phyloP scores from a whole-genome alignment of 2,888 invertebrate species.

The Patella caerulea region DNA sequence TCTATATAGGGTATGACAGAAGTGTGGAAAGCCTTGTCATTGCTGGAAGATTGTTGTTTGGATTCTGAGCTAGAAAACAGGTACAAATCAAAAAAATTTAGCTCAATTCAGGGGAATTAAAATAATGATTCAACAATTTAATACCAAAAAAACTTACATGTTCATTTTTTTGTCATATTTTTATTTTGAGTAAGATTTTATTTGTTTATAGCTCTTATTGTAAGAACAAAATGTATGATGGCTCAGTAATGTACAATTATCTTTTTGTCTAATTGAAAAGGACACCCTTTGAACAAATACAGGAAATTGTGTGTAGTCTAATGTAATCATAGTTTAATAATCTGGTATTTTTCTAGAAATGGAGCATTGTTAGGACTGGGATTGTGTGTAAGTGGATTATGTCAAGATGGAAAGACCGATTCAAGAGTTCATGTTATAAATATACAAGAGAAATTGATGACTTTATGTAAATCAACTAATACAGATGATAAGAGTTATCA shows the following conservation, averaged over 20 bases:
- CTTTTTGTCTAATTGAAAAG: constrained; percentile 13
- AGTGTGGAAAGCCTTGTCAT: constrained; percentile 53
- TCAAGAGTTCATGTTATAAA: constrained; percentile 54
- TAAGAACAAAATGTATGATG: too few relatives aligned
- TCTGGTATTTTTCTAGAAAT: constrained; percentile 37
- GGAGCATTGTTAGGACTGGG: constrained; percentile 61
- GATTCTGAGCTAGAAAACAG: constrained; percentile 40
- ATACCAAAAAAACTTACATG: too few relatives aligned
- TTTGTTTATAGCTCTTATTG: too few relatives aligned
- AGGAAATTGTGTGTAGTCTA: not conserved
- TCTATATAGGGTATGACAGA: constrained; percentile 45
- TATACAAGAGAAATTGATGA: constrained; percentile 47
- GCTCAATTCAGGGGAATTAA: too few relatives aligned
- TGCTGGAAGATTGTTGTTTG: constrained; percentile 52
- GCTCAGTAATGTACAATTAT: not conserved
- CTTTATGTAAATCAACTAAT: constrained; percentile 33
- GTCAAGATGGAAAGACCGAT: constrained; percentile 60
- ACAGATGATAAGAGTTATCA: constrained; percentile 31
- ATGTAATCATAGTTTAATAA: not conserved
- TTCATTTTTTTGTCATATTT: too few relatives aligned
- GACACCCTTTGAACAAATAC: not conserved
- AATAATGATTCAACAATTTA: too few relatives aligned
- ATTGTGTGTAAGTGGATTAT: constrained; percentile 53
- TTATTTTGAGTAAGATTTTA: too few relatives aligned
- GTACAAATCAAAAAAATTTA: constrained; percentile 28